These are phyloP conservation scores for Lypha dubia DNA, from an alignment of 2,888 invertebrate species.

Conservation along the genomic window DNA sequence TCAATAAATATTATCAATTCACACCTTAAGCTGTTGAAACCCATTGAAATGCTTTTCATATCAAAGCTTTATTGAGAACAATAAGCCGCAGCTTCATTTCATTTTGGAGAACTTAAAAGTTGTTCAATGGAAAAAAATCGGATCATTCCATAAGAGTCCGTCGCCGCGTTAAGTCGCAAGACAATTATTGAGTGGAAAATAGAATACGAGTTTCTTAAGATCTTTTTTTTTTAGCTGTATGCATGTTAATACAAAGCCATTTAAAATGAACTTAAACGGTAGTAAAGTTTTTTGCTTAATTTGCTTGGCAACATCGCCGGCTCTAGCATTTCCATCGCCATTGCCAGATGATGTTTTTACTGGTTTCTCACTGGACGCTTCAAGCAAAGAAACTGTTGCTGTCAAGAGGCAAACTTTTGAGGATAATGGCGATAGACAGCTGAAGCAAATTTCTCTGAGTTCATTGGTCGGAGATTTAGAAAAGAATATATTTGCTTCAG, in stretches of 20 bases:
- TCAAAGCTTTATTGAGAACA: constrained; percentile 37
- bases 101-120: constrained; percentile 50
- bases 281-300: constrained; percentile 40
- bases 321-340: constrained; percentile 21
- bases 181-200: background rate
- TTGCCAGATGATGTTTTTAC: constrained; percentile 72
- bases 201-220: constrained; percentile 9
- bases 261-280: constrained; percentile 44
- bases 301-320: constrained; percentile 39
- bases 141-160: constrained; percentile 49
- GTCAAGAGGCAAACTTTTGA: constrained; percentile 76
- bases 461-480: constrained; percentile 80
- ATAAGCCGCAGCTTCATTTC: background rate
- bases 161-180: constrained; percentile 36
- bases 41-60: constrained; percentile 36
- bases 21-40: constrained; percentile 45
- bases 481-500: constrained; percentile 78
- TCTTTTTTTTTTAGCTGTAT: background rate
- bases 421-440: constrained; percentile 74
- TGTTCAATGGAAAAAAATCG: constrained; percentile 17
- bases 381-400: constrained; percentile 61
- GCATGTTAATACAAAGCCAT: background rate
- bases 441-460: constrained; percentile 79
- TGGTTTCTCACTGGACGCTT: constrained; percentile 70
- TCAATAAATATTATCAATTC: constrained; percentile 37